phyloP scores from a whole-genome alignment of 2,113 vertebrate genomes.

The Apus apus region DNA sequence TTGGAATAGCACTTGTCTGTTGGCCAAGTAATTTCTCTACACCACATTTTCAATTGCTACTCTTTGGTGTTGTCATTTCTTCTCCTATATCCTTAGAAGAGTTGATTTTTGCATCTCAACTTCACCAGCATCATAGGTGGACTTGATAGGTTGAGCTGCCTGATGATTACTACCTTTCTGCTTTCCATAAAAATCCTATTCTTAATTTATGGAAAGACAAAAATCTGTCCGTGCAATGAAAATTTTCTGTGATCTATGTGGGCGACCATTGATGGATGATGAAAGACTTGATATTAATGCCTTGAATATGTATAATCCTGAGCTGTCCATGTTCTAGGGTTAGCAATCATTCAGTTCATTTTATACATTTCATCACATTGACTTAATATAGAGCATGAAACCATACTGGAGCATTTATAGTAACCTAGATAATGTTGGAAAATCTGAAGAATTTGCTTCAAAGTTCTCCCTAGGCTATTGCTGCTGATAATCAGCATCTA shows the following conservation, averaged over 20 bases:
- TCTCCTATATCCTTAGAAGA: background rate
- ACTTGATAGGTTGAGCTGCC: background rate
- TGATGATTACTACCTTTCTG: background rate
- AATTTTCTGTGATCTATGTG: conserved; percentile 62
- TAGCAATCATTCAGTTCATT: conserved; percentile 49
- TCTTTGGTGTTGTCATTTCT: background rate
- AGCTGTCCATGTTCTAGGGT: conserved; percentile 18
- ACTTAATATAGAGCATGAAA: conserved; percentile 20
- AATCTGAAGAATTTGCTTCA: conserved; percentile 31
- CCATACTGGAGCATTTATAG: background rate
- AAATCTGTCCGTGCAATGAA: conserved; percentile 60
- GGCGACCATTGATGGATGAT: conserved; percentile 50
- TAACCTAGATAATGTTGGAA: background rate
- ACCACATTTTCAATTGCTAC: background rate
- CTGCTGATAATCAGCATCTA: conserved; percentile 44
- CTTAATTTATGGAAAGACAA: conserved; percentile 50
- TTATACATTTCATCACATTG: conserved; percentile 24
- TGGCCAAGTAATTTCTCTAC: background rate
- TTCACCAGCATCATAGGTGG: background rate
- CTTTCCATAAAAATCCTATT: conserved; percentile 27
- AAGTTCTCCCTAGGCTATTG: conserved; percentile 35
- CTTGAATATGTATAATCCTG: conserved; percentile 20
- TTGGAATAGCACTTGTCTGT: background rate
- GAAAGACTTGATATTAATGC: conserved; percentile 51
- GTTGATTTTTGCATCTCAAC: background rate